These are phyloP conservation scores for Synchiropus splendidus DNA, from an alignment of 2,113 vertebrate genomes.

Conservation along the genomic window DNA sequence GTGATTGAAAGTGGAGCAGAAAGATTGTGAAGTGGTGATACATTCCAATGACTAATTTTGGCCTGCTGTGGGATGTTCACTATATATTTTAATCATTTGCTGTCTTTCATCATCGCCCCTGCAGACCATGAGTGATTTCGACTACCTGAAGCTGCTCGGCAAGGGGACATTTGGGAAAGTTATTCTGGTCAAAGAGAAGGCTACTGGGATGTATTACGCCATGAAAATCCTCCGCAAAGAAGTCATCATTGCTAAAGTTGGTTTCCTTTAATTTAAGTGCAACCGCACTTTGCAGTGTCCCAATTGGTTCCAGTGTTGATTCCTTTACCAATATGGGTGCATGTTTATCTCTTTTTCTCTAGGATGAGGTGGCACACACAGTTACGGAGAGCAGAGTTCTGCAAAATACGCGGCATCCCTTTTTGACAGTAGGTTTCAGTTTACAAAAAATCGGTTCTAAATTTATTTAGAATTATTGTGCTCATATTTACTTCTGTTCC, in stretches of 20 bases:
- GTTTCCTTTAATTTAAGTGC: conserved; percentile 4
- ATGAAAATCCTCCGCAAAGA: conserved; percentile 96
- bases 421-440: conserved; percentile 83
- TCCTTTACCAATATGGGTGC: neutral
- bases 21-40: no score
- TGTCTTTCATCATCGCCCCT: neutral
- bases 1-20: neutral
- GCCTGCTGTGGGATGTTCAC: neutral
- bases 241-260: conserved; percentile 91
- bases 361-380: conserved; percentile 96
- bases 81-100: neutral
- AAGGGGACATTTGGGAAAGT: conserved; percentile 97
- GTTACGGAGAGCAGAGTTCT: conserved; percentile 93
- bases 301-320: neutral
- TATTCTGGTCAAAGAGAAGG: conserved; percentile 88
- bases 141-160: conserved; percentile 91
- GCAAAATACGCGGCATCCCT: conserved; percentile 89
- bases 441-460: no score
- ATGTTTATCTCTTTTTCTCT: neutral
- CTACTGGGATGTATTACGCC: conserved; percentile 84
- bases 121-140: conserved; percentile 93
- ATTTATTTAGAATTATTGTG: neutral
- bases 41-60: no score
- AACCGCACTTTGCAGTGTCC: neutral
- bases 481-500: neutral